These are phyloP conservation scores for Uria lomvia DNA, from an alignment of 2,113 vertebrate species.

Conservation along the genomic window DNA sequence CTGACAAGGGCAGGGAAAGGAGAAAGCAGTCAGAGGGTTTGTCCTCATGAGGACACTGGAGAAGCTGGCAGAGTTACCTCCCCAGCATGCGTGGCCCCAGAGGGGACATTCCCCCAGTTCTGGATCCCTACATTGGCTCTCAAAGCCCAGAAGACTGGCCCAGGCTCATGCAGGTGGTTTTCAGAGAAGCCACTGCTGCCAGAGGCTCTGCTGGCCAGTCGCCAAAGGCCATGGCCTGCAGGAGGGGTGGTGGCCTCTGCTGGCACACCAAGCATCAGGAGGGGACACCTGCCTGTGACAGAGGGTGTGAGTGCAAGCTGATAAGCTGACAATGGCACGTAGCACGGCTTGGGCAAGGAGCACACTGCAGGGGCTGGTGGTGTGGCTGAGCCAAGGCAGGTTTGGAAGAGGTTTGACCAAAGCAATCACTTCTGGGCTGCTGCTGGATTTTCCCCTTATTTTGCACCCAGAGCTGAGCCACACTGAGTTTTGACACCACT, in stretches of 20 bases:
- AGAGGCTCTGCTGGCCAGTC: background rate
- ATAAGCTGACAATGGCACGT: background rate
- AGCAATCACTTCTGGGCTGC: background rate
- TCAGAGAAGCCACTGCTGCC: background rate
- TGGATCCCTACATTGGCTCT: background rate
- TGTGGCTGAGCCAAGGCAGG: background rate
- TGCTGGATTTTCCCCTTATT: background rate
- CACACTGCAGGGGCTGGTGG: background rate
- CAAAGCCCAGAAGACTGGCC: background rate
- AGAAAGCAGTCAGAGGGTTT: background rate
- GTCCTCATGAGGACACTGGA: background rate
- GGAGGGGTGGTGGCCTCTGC: background rate
- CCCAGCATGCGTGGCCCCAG: background rate
- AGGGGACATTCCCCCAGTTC: background rate
- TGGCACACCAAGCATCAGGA: background rate
- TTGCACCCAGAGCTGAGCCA: background rate
- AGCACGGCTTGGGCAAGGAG: fast-evolving
- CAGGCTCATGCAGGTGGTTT: background rate
- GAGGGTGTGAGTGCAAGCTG: background rate
- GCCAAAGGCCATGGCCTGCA: background rate
- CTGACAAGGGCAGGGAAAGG: background rate
- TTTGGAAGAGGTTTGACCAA: background rate
- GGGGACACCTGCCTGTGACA: background rate
- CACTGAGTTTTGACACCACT: background rate
- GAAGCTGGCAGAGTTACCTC: background rate